These are phyloP conservation scores for Microtus oregoni DNA, from an alignment of 2,113 vertebrate genomes.

Conservation along the genomic window DNA sequence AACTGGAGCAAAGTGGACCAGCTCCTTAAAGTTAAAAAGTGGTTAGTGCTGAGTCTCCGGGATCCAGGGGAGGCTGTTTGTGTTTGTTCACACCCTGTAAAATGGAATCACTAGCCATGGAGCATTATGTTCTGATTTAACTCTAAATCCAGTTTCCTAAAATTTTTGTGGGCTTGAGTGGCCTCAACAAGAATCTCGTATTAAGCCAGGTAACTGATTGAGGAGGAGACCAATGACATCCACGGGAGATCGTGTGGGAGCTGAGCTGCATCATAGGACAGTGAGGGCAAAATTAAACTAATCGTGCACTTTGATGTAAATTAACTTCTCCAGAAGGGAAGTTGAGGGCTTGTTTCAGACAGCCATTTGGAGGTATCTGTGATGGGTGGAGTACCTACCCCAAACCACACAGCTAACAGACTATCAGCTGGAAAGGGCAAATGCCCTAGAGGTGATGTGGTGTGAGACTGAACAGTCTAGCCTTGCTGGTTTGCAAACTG, in stretches of 20 bases:
- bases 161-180: constrained; percentile 69
- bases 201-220: constrained; percentile 55
- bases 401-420: neutral
- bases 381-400: neutral
- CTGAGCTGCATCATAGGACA: constrained; percentile 54
- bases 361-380: constrained; percentile 69
- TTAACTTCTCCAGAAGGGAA: constrained; percentile 66
- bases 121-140: constrained; percentile 72
- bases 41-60: neutral
- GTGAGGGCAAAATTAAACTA: constrained; percentile 59
- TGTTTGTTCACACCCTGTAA: constrained; percentile 74
- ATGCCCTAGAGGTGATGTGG: neutral
- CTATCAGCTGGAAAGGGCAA: constrained; percentile 16
- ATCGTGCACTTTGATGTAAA: constrained; percentile 69
- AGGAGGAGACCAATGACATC: constrained; percentile 37
- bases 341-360: constrained; percentile 50
- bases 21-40: constrained; percentile 70
- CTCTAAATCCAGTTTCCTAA: constrained; percentile 73
- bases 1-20: constrained; percentile 12
- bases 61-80: constrained; percentile 42
- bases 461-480: neutral
- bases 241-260: constrained; percentile 40
- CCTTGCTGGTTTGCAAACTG: neutral
- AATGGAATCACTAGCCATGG: constrained; percentile 61
- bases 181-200: constrained; percentile 72